phyloP scores from a whole-genome alignment of 2,797 vertebrate genomes.

The Thripadectes ignobilis region DNA sequence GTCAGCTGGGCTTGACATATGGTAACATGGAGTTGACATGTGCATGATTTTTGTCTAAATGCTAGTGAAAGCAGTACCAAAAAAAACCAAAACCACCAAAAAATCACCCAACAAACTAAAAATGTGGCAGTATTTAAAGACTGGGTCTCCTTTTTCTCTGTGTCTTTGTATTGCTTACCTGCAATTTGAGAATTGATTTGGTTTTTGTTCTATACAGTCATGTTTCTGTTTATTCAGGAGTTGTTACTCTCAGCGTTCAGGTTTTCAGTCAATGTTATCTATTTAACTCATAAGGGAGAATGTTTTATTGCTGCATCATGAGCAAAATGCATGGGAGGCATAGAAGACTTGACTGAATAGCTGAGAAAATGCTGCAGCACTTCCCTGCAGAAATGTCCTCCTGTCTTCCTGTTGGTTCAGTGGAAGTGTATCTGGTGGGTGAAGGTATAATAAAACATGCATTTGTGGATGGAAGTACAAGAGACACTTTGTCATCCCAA shows the following conservation, averaged over 20 bases:
- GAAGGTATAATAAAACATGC: neutral
- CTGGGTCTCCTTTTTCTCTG: neutral
- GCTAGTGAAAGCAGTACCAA: neutral
- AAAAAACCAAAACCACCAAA: neutral
- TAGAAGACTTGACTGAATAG: neutral
- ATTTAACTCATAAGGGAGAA: neutral
- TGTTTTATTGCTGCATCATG: neutral
- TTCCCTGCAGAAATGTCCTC: neutral
- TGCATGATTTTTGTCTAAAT: neutral
- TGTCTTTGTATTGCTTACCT: neutral
- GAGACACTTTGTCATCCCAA: neutral
- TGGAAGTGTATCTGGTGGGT: neutral
- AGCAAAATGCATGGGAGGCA: neutral
- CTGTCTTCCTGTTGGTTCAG: neutral
- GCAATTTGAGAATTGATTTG: neutral
- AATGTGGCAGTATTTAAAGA: neutral
- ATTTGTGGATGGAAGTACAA: neutral
- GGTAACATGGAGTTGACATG: neutral
- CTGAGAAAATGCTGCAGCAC: neutral
- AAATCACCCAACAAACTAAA: neutral
- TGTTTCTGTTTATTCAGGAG: conserved; percentile 1
- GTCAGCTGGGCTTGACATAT: neutral
- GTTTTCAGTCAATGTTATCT: neutral
- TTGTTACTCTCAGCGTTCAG: neutral
- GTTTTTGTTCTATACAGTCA: neutral